phyloP scores from a whole-genome alignment of 2,888 invertebrate genomes.

The Heliconius charithonia region DNA sequence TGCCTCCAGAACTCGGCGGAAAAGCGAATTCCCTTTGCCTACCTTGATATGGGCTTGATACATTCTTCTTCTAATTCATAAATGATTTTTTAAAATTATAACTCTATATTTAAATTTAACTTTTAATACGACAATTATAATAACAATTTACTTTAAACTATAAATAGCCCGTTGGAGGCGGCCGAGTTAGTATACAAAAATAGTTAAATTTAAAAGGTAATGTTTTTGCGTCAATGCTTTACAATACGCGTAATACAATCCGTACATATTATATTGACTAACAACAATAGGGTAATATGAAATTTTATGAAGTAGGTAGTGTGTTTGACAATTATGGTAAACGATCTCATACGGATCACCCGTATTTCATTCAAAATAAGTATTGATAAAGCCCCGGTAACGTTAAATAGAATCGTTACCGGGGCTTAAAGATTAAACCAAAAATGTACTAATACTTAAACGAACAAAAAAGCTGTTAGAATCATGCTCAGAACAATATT shows the following conservation, averaged over 20 bases:
- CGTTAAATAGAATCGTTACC: no score
- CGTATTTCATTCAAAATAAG: not conserved
- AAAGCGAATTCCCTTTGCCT: no score
- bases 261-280: not conserved
- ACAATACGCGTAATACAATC: not conserved
- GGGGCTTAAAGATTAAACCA: no score
- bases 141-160: not conserved
- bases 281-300: not conserved
- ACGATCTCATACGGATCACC: not conserved
- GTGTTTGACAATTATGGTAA: not conserved
- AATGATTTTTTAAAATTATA: no score
- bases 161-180: not conserved
- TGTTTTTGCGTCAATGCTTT: no score
- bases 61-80: no score
- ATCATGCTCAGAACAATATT: not conserved
- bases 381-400: not conserved
- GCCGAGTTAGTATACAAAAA: not conserved
- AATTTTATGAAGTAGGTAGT: not conserved
- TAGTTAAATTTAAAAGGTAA: not conserved
- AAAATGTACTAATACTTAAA: not conserved
- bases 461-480: not conserved
- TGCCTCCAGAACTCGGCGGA: no score
- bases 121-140: not conserved
- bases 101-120: not conserved
- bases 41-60: no score